These are phyloP conservation scores for Pherbina coryleti DNA, from an alignment of 2,888 invertebrate species.

Conservation along the genomic window DNA sequence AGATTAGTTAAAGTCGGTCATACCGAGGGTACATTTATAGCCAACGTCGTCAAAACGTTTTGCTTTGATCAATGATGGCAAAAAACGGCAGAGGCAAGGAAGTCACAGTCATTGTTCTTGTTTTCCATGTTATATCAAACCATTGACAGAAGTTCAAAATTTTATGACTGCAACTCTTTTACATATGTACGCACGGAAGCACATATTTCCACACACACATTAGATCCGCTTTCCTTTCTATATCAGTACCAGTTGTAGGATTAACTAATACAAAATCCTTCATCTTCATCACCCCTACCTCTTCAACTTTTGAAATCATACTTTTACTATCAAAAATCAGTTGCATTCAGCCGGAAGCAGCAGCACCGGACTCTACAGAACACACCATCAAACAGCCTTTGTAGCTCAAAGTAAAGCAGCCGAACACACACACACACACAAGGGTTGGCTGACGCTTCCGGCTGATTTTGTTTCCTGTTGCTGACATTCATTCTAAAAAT, in stretches of 20 bases:
- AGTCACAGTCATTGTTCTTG: not conserved
- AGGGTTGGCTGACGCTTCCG: not conserved
- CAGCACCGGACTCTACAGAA: too few species aligned
- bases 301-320: too few species aligned
- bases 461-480: not conserved
- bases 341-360: too few species aligned
- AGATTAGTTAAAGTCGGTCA: not conserved
- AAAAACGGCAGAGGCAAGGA: not conserved
- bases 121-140: not conserved
- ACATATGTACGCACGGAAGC: not conserved
- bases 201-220: not conserved
- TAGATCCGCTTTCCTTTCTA: not conserved
- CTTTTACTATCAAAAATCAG: too few species aligned
- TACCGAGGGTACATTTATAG: not conserved
- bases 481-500: not conserved
- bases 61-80: not conserved
- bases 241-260: not conserved
- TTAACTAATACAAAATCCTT: not conserved
- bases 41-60: not conserved
- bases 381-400: not conserved
- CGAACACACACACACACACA: conserved; percentile 13
- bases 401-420: not conserved
- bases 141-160: not conserved
- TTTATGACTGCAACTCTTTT: not conserved
- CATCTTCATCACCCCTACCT: too few species aligned